Base-by-base conservation (phyloP, 2,113 vertebrate genomes). In the Varanus komodoensis region DNA sequence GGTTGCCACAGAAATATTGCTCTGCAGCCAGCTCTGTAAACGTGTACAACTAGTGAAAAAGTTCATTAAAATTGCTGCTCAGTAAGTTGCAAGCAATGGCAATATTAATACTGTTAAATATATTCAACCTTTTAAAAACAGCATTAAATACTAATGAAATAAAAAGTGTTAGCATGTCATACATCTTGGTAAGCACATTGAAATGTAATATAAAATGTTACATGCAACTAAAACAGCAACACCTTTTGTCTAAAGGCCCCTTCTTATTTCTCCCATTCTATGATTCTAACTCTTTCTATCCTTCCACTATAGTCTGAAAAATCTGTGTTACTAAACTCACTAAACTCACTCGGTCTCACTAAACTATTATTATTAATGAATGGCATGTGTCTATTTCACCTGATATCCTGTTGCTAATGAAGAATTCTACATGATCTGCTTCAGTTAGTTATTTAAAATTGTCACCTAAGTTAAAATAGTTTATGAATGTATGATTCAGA, bases 51-150 rank as follows among this genome's bases (percentile, higher is more conserved):
- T 99, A 54, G 97, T 99, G 95, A 99, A 99, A 95, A 99, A 99
- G 95, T 99, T 99, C 97, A 99, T 99, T 97, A 99, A 99, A 97
- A 98, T 99, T 23, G 98, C 98, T 15, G 97, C 99, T n/a, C 99
- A 99, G 99, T 99, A 94, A 98, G 99, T 98, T 89, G 84, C 38
- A 88, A 14, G 0, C n/a, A 4, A 21, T 38, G 34, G 52, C 0
- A 23, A 61, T 6, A 0, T 86, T 95, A 23, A 75, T 87, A 44
- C 11, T 89, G 34, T 81, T 87, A 86, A 21, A 25, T 0, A 0
- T 54, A 21, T 29, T 50, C 54, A 87, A 3, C 32, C 34, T 83
- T 57, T 89, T 25, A 2, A 8, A 29, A 87, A 67, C 23, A 75
- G 27, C 2, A n/a, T n/a, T 19, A 34, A 89, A 81, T 77, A 1